phyloP scores from a whole-genome alignment of 1,140 invertebrate genomes.

The Drosophila sucinea region DNA sequence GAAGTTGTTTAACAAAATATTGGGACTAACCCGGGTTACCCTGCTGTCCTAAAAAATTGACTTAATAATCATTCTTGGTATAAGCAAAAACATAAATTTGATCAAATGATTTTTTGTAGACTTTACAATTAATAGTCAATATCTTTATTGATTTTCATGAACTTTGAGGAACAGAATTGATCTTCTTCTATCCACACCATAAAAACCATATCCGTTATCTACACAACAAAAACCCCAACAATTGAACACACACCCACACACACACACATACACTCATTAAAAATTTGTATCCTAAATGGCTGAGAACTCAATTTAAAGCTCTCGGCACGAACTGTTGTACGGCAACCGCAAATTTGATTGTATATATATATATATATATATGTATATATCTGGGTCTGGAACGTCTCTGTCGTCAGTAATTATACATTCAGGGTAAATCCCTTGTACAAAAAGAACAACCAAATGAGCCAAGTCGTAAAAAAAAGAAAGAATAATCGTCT shows the following conservation, averaged over 20 bases:
- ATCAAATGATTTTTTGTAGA: too few species aligned
- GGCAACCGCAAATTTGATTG: not conserved
- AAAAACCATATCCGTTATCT: not conserved
- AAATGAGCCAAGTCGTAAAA: slow-evolving; percentile 1
- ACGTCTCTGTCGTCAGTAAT: slow-evolving; percentile 15
- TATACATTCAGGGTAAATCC: slow-evolving; percentile 41
- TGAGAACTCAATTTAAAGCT: slow-evolving; percentile 64
- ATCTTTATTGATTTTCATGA: not conserved
- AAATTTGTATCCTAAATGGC: slow-evolving; percentile 66
- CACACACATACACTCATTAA: slow-evolving; percentile 18
- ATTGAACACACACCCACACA: not conserved
- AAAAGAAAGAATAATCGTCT: slow-evolving; percentile 3
- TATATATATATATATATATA: slow-evolving; percentile 1
- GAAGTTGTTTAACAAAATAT: too few species aligned
- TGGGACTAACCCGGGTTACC: too few species aligned
- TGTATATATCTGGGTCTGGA: slow-evolving; percentile 1
- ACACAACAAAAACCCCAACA: slow-evolving; percentile 7
- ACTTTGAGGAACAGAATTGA: not conserved
- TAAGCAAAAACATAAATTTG: too few species aligned
- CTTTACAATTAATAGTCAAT: too few species aligned
- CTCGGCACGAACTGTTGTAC: slow-evolving; percentile 62
- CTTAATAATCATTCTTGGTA: too few species aligned
- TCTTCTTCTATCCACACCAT: not conserved
- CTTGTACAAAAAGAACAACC: slow-evolving; percentile 3
- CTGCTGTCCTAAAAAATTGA: too few species aligned